A percentile compares a stretch with the other conserved stretches of the same genome.
Conservation (phyloP, 2,888 invertebrate genomes). For the Esperia sulphurella region DNA sequence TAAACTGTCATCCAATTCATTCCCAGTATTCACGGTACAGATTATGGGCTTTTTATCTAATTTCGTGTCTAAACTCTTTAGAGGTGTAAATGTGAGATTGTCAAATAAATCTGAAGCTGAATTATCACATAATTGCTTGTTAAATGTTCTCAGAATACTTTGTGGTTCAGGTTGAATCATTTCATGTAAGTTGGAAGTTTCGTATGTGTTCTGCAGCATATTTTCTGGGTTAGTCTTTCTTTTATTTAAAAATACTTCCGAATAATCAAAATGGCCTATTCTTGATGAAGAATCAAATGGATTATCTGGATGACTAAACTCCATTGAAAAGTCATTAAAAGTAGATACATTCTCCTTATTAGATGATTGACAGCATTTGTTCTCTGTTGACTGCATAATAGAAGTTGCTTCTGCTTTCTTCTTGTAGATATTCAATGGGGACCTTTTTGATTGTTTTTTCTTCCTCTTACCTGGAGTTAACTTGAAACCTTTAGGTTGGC, state of each 20-base stretch:
- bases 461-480: constrained; percentile 64
- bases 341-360: constrained; percentile 48
- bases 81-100: constrained; percentile 62
- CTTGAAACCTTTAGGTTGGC: constrained; percentile 47
- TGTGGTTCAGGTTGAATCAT: constrained; percentile 14
- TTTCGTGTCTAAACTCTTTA: constrained; percentile 44
- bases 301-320: constrained; percentile 38
- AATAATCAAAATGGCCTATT: constrained; percentile 55
- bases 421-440: constrained; percentile 57
- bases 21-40: constrained; percentile 57
- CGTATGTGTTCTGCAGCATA: constrained; percentile 53
- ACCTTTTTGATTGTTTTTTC: constrained; percentile 50
- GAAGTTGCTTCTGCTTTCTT: constrained; percentile 53
- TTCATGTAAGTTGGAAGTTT: constrained; percentile 37
- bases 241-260: constrained; percentile 62
- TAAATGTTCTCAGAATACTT: constrained; percentile 51
- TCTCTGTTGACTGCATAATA: constrained; percentile 39
- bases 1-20: constrained; percentile 60
- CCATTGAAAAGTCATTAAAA: constrained; percentile 38
- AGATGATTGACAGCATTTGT: constrained; percentile 32
- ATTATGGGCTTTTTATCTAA: constrained; percentile 59
- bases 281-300: constrained; percentile 60
- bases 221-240: constrained; percentile 33
- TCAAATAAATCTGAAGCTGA: constrained; percentile 56
- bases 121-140: constrained; percentile 37